A percentile compares a stretch with the other conserved stretches of the same genome.
These are phyloP conservation scores for Psophia crepitans DNA, from an alignment of 2,113 vertebrate genomes.

Conservation along the genomic window DNA sequence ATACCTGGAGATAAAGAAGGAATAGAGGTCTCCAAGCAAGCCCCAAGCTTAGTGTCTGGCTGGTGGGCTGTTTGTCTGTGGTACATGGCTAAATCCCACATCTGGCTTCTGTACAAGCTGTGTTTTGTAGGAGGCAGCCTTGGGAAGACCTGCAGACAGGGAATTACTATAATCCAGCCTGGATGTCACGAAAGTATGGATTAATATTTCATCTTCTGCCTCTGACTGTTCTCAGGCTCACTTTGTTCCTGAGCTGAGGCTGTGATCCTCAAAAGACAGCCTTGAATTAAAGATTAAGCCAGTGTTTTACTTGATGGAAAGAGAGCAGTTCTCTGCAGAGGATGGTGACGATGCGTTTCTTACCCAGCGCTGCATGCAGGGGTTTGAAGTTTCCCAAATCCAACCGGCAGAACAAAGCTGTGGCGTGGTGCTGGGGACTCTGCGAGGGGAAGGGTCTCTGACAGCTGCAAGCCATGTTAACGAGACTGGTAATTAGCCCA, in stretches of 20 bases:
- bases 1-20: neutral
- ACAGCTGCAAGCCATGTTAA: neutral
- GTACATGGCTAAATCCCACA: rapidly evolving
- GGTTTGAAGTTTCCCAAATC: neutral
- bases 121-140: neutral
- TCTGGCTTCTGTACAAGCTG: neutral
- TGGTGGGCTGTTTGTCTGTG: neutral
- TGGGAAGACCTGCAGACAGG: constrained; percentile 13
- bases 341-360: rapidly evolving
- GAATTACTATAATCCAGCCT: constrained; percentile 45
- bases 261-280: constrained; percentile 38
- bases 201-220: constrained; percentile 57
- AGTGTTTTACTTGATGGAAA: neutral
- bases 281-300: constrained; percentile 51
- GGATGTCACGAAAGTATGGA: constrained; percentile 3
- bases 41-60: neutral
- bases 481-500: neutral
- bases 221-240: neutral
- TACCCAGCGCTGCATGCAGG: neutral
- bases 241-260: constrained; percentile 27
- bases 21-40: neutral
- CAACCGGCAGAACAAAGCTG: neutral
- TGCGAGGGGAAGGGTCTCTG: neutral
- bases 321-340: neutral
- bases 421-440: neutral